phyloP scores from a whole-genome alignment of 2,888 invertebrate species.

The Ypsolopha sequella region DNA sequence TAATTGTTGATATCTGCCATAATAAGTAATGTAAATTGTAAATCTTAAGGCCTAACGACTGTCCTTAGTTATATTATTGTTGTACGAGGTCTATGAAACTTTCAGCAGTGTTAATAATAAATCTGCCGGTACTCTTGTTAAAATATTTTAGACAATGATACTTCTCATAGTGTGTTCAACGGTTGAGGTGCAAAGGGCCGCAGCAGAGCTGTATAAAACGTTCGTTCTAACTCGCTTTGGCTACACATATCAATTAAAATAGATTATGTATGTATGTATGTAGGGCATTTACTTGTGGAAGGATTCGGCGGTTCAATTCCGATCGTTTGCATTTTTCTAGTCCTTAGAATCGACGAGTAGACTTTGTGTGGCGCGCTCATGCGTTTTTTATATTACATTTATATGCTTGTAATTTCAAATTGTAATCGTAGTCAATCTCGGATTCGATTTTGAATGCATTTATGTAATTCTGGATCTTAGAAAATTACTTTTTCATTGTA shows the following conservation, averaged over 20 bases:
- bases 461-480: constrained; percentile 24
- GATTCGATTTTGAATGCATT: constrained; percentile 28
- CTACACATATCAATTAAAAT: constrained; percentile 48
- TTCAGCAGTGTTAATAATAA: constrained; percentile 19
- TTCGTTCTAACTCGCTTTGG: constrained; percentile 12
- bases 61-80: constrained; percentile 59
- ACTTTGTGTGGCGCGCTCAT: constrained; percentile 32
- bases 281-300: constrained; percentile 28
- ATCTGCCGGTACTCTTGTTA: constrained; percentile 32
- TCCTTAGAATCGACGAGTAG: constrained; percentile 44
- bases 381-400: constrained; percentile 18
- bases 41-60: constrained; percentile 66
- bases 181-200: constrained; percentile 15
- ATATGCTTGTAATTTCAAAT: constrained; percentile 9
- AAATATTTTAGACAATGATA: constrained; percentile 34
- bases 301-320: constrained; percentile 25
- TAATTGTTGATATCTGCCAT: constrained; percentile 69
- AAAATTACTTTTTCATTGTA: constrained; percentile 18
- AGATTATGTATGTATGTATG: constrained; percentile 19
- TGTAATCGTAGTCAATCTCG: constrained; percentile 14
- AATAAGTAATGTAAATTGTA: constrained; percentile 61
- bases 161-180: constrained; percentile 43
- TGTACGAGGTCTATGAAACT: constrained; percentile 34
- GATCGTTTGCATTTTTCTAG: constrained; percentile 66
- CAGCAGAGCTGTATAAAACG: constrained; percentile 17